These are phyloP conservation scores for Eupithecia dodoneata DNA, from an alignment of 2,888 invertebrate species.

Conservation along the genomic window DNA sequence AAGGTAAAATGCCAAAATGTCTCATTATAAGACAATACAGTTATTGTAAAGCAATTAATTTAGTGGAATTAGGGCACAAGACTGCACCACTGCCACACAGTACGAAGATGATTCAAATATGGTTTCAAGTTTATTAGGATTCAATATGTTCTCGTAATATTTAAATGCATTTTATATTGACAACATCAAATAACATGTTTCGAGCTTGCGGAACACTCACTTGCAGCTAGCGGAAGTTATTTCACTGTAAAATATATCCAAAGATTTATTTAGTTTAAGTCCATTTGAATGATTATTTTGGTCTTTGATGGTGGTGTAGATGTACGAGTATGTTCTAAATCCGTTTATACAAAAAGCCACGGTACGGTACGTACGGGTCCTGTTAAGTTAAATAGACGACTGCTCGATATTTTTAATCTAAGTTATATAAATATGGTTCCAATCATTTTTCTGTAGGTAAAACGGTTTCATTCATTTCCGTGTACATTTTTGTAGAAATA, in stretches of 20 bases:
- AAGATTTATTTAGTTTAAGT: neutral
- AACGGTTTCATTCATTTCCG: neutral
- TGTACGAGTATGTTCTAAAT: no score
- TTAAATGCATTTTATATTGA: neutral
- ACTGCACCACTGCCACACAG: neutral
- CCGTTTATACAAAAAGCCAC: no score
- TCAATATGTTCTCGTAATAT: neutral
- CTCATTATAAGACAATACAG: no score
- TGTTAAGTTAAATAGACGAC: neutral
- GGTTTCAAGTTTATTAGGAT: neutral
- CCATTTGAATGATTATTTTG: neutral
- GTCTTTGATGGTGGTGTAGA: neutral
- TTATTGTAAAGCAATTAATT: no score
- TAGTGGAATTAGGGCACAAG: no score
- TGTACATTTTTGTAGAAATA: neutral
- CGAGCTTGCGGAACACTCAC: neutral
- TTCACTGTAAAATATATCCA: neutral
- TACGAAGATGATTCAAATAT: neutral
- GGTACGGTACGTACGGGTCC: neutral
- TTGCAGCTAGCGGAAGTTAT: neutral
- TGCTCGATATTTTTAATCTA: neutral
- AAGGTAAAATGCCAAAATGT: no score
- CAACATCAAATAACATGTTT: neutral
- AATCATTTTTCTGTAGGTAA: neutral
- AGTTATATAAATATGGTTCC: neutral